Base-by-base conservation (phyloP, 2,113 vertebrate genomes). In the Tilapia sparmanii region DNA sequence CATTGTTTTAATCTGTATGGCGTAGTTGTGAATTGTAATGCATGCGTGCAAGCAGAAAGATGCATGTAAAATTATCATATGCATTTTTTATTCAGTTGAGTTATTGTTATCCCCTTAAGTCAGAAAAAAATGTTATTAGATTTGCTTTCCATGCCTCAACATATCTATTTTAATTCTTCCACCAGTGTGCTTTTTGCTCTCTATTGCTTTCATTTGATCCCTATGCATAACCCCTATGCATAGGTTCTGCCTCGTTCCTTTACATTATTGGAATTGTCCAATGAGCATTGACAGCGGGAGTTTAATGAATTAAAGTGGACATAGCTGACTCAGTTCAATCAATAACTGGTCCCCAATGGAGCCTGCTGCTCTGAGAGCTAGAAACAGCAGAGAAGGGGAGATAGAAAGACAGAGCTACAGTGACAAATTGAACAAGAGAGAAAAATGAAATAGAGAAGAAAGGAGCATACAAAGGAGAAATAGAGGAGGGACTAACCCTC, bases 221-320 rank as follows among this genome's bases (percentile, higher is more conserved):
- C 61, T 76, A 84, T 87, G 80, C 78, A 88, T 89, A 95, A 91
- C 88, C 54, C 73, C 71, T 88, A 87, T 82, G 63, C 82, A 73
- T 79, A 73, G 81, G 80, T 53, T 82, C 83, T 35, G 61, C 57
- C 81, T 88, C 78, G 15, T 90, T 86, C 88, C 87, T 94, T 90
- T 94, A 91, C 94, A 95, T 97, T 96, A 96, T 94, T 92, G 94
- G 92, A 95, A 96, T 95, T 96, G 91, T 94, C 95, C 96, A 93
- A 93, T 92, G 92, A 94, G 93, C 95, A 95, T 95, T 94, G 95
- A 94, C 95, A 94, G 94, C 81, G 24, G 89, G 92, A 92, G 83
- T 94, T 95, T 96, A 96, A 96, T 97, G 95, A 96, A 97, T 96
- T 96, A 96, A 96, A 96, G 94, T 94, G 94, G 95, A 96, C 95